Percentiles rank a stretch among this genome's conserved stretches.
These are phyloP conservation scores for Emmelina monodactyla DNA, from an alignment of 2,888 invertebrate genomes.

Conservation along the genomic window DNA sequence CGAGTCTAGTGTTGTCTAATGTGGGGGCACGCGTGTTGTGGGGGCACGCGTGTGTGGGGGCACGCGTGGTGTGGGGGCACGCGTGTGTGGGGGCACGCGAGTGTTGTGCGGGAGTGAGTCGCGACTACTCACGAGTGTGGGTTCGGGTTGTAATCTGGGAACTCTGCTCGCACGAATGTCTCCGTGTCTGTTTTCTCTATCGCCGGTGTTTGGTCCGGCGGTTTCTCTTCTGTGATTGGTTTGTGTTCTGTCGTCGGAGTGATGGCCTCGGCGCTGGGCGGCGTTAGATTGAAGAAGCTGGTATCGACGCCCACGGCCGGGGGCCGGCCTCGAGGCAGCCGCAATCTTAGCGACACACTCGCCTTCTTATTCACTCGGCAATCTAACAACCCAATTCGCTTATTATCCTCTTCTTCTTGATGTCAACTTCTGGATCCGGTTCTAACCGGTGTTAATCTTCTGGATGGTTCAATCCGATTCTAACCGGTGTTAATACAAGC, in stretches of 20 bases:
- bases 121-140: slow-evolving; percentile 62
- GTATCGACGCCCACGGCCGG: slow-evolving; percentile 44
- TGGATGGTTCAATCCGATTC: too few relatives aligned
- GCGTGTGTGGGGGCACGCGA: slow-evolving; percentile 32
- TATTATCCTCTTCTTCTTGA: too few relatives aligned
- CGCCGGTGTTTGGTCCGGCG: slow-evolving; percentile 24
- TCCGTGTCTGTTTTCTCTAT: slow-evolving; percentile 38
- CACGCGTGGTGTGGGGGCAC: slow-evolving; percentile 27
- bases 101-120: slow-evolving; percentile 28
- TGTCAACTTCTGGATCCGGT: too few relatives aligned
- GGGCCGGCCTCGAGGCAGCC: slow-evolving; percentile 50
- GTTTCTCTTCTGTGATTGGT: slow-evolving; percentile 10
- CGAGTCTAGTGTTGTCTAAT: too few relatives aligned
- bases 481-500: too few relatives aligned
- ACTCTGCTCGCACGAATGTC: slow-evolving; percentile 35
- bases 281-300: slow-evolving; percentile 51
- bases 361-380: slow-evolving; percentile 56
- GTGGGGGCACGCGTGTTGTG: slow-evolving; percentile 5
- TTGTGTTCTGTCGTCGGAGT: slow-evolving; percentile 35
- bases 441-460: too few relatives aligned
- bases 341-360: slow-evolving; percentile 49
- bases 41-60: slow-evolving; percentile 29
- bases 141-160: slow-evolving; percentile 49
- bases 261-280: slow-evolving; percentile 51
- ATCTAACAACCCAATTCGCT: too few relatives aligned